phyloP scores from a whole-genome alignment of 2,113 vertebrate genomes.

The Gasterosteus aculeatus region DNA sequence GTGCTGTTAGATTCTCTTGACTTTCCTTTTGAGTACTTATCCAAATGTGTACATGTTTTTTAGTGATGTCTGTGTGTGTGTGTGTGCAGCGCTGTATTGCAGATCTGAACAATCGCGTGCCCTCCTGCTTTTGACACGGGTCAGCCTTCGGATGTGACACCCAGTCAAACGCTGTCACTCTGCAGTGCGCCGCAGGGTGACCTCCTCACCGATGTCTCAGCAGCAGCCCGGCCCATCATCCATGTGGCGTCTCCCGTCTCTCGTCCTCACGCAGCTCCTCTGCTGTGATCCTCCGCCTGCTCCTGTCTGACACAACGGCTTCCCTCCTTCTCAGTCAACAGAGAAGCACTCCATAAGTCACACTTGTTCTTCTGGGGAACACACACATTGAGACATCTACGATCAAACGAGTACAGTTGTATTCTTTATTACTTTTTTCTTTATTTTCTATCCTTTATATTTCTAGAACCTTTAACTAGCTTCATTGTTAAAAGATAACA shows the following conservation, averaged over 20 bases:
- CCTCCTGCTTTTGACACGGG: constrained; percentile 27
- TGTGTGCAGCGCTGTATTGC: neutral
- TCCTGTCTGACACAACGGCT: constrained; percentile 21
- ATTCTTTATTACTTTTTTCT: neutral
- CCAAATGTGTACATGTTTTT: neutral
- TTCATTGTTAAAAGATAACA: neutral
- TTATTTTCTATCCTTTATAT: neutral
- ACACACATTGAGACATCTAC: neutral
- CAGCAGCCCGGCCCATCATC: constrained; percentile 29
- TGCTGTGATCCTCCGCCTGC: constrained; percentile 26
- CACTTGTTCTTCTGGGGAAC: too few relatives aligned
- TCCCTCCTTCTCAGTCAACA: constrained; percentile 1
- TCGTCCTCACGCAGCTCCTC: constrained; percentile 16
- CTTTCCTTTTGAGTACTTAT: neutral
- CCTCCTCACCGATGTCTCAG: constrained; percentile 1
- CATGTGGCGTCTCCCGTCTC: constrained; percentile 3
- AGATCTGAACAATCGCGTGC: constrained; percentile 28
- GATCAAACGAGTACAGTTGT: neutral
- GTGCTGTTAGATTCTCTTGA: neutral
- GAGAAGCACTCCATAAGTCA: neutral
- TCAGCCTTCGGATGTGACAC: constrained; percentile 32
- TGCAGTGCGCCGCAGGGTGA: constrained; percentile 45
- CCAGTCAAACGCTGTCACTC: constrained; percentile 49
- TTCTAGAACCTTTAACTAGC: neutral
- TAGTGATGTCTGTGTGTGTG: neutral